These are phyloP conservation scores for Serripes groenlandicus DNA, from an alignment of 2,888 invertebrate genomes.

Conservation along the genomic window DNA sequence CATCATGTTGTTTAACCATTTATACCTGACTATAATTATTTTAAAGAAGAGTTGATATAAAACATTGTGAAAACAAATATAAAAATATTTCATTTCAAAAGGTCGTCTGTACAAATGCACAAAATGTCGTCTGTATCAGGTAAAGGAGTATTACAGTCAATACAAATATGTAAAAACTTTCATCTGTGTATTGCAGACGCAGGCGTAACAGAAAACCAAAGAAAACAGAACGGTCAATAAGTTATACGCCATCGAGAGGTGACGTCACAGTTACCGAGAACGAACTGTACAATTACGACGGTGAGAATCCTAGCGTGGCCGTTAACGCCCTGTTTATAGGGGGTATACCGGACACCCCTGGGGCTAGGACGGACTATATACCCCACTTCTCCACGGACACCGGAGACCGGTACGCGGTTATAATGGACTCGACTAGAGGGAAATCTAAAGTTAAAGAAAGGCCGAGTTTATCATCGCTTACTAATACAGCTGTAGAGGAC, in stretches of 20 bases:
- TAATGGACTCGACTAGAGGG: constrained; percentile 12
- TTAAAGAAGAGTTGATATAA: no score
- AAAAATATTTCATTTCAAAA: no score
- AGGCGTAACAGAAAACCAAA: constrained; percentile 4
- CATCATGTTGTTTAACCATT: no score
- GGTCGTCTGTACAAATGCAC: no score
- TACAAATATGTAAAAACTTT: no score
- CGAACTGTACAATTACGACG: constrained; percentile 56
- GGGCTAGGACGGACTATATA: constrained; percentile 28
- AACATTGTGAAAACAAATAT: no score
- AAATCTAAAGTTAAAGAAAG: constrained; percentile 43
- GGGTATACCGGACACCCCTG: constrained; percentile 55
- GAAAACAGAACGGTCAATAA: constrained; percentile 25
- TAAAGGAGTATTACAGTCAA: no score
- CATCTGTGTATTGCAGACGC: constrained; percentile 5
- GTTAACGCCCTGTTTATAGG: constrained; percentile 60
- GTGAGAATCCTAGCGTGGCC: constrained; percentile 50
- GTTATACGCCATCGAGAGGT: constrained; percentile 42
- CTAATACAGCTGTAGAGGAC: not conserved
- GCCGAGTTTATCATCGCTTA: constrained; percentile 44
- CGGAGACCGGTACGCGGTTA: constrained; percentile 50
- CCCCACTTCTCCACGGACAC: constrained; percentile 50
- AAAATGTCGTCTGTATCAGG: no score
- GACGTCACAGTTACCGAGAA: constrained; percentile 63
- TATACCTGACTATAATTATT: no score